Evolutionary conservation across 2,888 invertebrate species (phyloP), one percentile per base, ranked within the genome.

Genomic region (Diarsia mendica): DNA sequence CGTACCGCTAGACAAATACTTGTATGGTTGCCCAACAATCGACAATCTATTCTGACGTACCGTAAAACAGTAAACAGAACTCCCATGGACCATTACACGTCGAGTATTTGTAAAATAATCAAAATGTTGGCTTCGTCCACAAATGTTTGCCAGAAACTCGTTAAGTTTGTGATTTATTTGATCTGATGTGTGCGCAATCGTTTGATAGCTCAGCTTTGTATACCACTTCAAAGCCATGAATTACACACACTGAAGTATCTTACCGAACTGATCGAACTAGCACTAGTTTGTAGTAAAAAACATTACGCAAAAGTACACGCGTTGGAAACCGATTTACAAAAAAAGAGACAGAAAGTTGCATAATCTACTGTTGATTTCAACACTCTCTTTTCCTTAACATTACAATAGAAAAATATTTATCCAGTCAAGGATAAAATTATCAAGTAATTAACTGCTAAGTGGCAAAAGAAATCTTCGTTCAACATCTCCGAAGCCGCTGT

Each of bases 81-180:
- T 92, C 90, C 91, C 90, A 93, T 90, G 95, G 93, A 90, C 96
- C 95, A 96, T 96, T 96, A 96, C 94, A 88, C 90, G 85, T 90
- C 76, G 87, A 95, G 95, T 95, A 94, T 95, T 96, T 95, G 95
- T 93, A 92, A 94, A 95, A 95, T 95, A 95, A 93, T 92, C 93
- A 93, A 94, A 91, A 94, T 91, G 92, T 90, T 87, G 79, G 88
- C 78, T 89, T 87, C 90, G 90, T 90, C 88, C 91, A 91, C 93
- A 92, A 93, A 94, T 95, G 93, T 95, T 95, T 95, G 94, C 92
- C 89, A 89, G 91, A 92, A 93, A 90, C 93, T 95, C 94, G 93
- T 95, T 94, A 94, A 93, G 90, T 91, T 90, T 90, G 91, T 93
- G 93, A 94, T 95, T 94, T 95, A 94, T 95, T 95, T 93, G 93